Evolutionary conservation across 2,888 invertebrate genomes (phyloP).

Genomic region (Mamestra brassicae): DNA sequence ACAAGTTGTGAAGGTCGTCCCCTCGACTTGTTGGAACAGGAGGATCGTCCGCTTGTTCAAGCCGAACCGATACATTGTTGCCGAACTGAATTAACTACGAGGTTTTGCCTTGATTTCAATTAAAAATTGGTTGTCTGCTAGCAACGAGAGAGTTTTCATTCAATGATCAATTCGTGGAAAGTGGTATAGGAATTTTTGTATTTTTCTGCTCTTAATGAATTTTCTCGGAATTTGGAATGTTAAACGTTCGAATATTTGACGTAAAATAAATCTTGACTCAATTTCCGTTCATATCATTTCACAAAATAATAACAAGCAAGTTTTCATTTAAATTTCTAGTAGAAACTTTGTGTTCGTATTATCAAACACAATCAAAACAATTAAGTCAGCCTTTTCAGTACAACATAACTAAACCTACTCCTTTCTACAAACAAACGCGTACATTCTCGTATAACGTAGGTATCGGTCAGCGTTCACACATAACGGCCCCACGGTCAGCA

Average conservation of each 20-base stretch:
- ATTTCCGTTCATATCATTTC: not conserved
- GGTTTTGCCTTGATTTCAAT: not conserved
- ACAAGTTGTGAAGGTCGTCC: slow-evolving; percentile 13
- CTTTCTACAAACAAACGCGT: not conserved
- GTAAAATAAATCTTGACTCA: not conserved
- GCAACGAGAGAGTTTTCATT: not conserved
- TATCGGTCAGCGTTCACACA: not conserved
- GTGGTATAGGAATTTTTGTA: not conserved
- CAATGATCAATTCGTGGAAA: not conserved
- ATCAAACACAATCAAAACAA: not conserved
- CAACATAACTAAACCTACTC: not conserved
- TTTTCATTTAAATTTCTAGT: not conserved
- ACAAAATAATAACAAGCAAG: not conserved
- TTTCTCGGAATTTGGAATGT: not conserved
- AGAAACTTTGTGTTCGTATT: not conserved
- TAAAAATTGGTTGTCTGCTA: not conserved
- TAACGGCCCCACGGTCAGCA: slow-evolving; percentile 11
- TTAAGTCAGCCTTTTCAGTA: not conserved
- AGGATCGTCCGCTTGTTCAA: slow-evolving; percentile 20
- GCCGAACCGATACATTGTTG: slow-evolving; percentile 6
- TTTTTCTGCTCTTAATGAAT: not conserved
- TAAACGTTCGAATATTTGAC: not conserved
- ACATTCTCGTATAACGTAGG: slow-evolving; percentile 13
- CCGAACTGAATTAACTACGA: not conserved
- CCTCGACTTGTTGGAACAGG: slow-evolving; percentile 24